Conservation (phyloP, 2,113 vertebrate genomes). For the Crotalus viridis region DNA sequence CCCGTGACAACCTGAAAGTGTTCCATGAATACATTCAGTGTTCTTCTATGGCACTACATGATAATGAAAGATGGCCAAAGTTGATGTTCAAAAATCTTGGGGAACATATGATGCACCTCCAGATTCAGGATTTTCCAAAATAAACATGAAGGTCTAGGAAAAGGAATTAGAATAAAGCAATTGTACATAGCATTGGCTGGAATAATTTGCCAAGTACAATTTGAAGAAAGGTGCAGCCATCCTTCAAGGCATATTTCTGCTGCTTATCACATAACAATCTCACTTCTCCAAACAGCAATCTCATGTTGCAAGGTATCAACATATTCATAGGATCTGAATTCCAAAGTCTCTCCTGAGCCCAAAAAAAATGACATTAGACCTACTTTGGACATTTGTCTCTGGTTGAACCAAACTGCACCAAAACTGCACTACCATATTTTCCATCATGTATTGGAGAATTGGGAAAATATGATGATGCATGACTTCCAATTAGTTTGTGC, state of each 20-base stretch:
- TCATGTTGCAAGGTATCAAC: neutral
- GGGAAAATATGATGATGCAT: neutral
- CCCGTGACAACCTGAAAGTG: neutral
- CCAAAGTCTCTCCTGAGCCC: neutral
- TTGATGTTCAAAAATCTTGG: neutral
- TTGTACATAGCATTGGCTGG: neutral
- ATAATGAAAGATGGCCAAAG: neutral
- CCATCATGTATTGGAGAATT: neutral
- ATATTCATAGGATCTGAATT: constrained; percentile 4
- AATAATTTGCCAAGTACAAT: neutral
- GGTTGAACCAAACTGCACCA: neutral
- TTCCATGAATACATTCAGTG: no score
- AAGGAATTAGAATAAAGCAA: neutral
- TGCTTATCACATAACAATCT: neutral
- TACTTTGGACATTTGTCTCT: neutral
- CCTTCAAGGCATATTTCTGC: neutral
- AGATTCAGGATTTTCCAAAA: neutral
- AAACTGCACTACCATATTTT: neutral
- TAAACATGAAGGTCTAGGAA: neutral
- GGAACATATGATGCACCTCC: neutral
- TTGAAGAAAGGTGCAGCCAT: neutral
- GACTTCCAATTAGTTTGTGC: neutral
- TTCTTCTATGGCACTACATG: neutral
- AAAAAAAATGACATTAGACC: neutral
- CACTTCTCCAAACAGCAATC: neutral